Percentiles rank a stretch among this genome's conserved stretches.
phyloP scores from a whole-genome alignment of 2,113 vertebrate species.

The Thunnus thynnus region DNA sequence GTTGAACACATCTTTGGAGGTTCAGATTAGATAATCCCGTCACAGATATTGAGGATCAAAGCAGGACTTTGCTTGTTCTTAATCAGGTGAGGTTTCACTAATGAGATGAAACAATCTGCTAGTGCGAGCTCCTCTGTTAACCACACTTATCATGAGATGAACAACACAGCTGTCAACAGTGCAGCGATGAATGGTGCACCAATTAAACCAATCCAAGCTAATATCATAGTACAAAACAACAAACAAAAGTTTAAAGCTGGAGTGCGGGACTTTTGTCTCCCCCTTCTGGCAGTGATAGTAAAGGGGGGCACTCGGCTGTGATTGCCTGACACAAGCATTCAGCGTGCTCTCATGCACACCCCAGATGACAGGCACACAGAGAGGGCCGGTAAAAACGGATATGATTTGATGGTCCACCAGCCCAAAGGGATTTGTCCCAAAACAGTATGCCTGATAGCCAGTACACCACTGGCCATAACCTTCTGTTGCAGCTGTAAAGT shows the following conservation, averaged over 20 bases:
- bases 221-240: neutral
- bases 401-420: no score
- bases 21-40: conserved; percentile 36
- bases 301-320: no score
- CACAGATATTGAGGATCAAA: conserved; percentile 14
- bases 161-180: neutral
- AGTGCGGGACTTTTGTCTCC: no score
- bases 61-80: neutral
- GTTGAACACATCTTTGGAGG: conserved; percentile 9
- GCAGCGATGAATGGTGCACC: neutral
- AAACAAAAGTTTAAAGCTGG: neutral
- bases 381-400: no score
- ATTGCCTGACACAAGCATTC: no score
- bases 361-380: no score
- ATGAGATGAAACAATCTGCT: neutral
- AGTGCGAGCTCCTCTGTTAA: neutral
- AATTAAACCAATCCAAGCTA: neutral
- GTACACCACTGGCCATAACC: no score
- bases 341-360: no score
- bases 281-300: no score
- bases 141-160: neutral
- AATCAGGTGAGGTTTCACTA: conserved; percentile 20
- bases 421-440: no score
- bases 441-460: no score
- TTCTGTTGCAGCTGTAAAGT: no score